Base-by-base conservation (phyloP, 2,888 invertebrate genomes). In the Caenorhabditis macrosperma region DNA sequence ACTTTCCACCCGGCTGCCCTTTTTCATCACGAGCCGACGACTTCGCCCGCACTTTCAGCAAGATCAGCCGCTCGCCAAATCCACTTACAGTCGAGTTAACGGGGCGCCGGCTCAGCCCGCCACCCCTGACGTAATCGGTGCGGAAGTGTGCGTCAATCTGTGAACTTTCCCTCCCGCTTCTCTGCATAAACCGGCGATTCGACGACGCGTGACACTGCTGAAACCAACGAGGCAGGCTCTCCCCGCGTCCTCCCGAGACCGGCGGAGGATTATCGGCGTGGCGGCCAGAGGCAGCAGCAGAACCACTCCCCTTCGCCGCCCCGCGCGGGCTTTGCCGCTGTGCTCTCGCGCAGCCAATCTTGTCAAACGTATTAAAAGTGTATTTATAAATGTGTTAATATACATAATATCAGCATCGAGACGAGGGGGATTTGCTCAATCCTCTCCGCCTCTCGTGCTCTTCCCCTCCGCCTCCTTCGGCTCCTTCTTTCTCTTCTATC, bases 321-420 rank as follows among this genome's bases (percentile, higher is more conserved):
- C n/a, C 55, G n/a, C 15, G n/a, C n/a, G n/a, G n/a, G n/a, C n/a
- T n/a, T n/a, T n/a, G n/a, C 17, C 15, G 57, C 26, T 41, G 12
- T 2, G 48, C 44, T 12, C 30, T 35, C 24, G 41, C 41, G 60
- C 61, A 48, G 61, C 71, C 64, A 64, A 64, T 64, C 64, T 64
- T 74, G 75, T 66, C 78, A 78, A 71, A 71, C 78, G 77, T 68
- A 69, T 77, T 69, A 77, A 78, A 77, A 69, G 69, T 63, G 77
- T 77, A 77, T 69, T 69, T 69, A 69, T 69, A 60, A 71, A 67
- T 72, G 72, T 72, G 72, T 72, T 72, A 72, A 72, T 72, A 72
- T 63, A 64, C 63, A 72, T 72, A 72, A 72, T 63, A 72, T 72
- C 63, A 72, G 38, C 17, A n/a, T 30, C 28, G 26, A 28, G 28